These are phyloP conservation scores for Dicranocentrus wangi DNA, from an alignment of 2,888 invertebrate genomes.

Conservation along the genomic window DNA sequence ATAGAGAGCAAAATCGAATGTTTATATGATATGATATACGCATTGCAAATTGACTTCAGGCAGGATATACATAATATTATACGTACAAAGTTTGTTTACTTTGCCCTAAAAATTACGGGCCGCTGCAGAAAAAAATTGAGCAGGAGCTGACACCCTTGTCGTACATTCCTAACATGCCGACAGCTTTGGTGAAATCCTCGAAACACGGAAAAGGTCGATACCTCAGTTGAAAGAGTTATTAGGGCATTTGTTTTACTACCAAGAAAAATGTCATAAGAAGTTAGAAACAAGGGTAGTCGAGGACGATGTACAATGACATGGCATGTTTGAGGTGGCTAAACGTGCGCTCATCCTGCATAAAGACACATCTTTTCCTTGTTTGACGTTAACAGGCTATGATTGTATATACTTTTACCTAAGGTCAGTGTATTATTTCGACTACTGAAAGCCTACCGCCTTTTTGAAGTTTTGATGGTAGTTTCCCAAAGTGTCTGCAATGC, in stretches of 20 bases:
- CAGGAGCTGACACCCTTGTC: not conserved
- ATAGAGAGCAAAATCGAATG: no score
- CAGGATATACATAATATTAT: no score
- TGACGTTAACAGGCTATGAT: conserved; percentile 1
- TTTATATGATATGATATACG: no score
- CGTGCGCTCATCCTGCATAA: not conserved
- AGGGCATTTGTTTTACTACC: conserved; percentile 23
- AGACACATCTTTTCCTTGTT: not conserved
- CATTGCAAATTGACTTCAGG: no score
- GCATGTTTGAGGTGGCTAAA: not conserved
- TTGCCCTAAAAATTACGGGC: no score
- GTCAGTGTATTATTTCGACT: conserved; percentile 10
- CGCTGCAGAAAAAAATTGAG: no score
- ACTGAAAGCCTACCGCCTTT: no score
- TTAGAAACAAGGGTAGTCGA: not conserved
- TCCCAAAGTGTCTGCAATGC: no score
- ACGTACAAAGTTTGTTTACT: no score
- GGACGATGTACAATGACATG: not conserved
- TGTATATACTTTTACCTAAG: conserved; percentile 19
- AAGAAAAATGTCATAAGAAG: not conserved
- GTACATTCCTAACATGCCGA: not conserved
- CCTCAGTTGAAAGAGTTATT: conserved; percentile 50
- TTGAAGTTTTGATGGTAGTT: no score
- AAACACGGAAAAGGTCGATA: conserved; percentile 52
- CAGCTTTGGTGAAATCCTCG: conserved; percentile 16